These are phyloP conservation scores for Mythimna albipuncta DNA, from an alignment of 2,888 invertebrate genomes.

Conservation along the genomic window DNA sequence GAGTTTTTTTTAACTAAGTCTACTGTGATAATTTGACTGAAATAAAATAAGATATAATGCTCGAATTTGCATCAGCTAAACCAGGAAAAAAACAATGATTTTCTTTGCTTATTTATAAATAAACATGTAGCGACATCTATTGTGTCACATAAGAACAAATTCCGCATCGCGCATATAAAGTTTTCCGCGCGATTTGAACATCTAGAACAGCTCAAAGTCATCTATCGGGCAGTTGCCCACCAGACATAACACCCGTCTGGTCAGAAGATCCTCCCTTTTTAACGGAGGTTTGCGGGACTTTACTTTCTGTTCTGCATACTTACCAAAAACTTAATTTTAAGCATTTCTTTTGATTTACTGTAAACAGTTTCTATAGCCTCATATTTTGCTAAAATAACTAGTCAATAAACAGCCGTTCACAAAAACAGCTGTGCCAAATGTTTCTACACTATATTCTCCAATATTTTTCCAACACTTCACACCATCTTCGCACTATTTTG, in stretches of 20 bases:
- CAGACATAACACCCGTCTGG: too few species aligned
- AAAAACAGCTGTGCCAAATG: not conserved
- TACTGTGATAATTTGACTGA: not conserved
- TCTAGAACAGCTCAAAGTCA: too few species aligned
- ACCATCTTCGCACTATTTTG: constrained; percentile 3
- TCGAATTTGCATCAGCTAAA: not conserved
- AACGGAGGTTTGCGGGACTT: too few species aligned
- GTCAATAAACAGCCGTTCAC: not conserved
- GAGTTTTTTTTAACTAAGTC: not conserved
- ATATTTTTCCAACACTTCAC: constrained; percentile 17
- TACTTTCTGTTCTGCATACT: too few species aligned
- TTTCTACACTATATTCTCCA: not conserved
- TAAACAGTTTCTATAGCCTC: not conserved
- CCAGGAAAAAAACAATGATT: not conserved
- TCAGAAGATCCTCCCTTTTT: too few species aligned
- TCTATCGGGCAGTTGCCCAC: too few species aligned
- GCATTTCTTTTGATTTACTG: too few species aligned
- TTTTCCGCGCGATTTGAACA: too few species aligned
- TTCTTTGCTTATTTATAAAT: not conserved
- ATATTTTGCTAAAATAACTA: not conserved
- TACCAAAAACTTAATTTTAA: too few species aligned
- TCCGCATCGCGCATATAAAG: too few species aligned
- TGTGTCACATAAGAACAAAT: too few species aligned
- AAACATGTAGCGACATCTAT: too few species aligned
- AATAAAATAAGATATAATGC: not conserved